Evolutionary conservation across 2,888 invertebrate species (phyloP).

Genomic region (Dicranocentrus wangi): DNA sequence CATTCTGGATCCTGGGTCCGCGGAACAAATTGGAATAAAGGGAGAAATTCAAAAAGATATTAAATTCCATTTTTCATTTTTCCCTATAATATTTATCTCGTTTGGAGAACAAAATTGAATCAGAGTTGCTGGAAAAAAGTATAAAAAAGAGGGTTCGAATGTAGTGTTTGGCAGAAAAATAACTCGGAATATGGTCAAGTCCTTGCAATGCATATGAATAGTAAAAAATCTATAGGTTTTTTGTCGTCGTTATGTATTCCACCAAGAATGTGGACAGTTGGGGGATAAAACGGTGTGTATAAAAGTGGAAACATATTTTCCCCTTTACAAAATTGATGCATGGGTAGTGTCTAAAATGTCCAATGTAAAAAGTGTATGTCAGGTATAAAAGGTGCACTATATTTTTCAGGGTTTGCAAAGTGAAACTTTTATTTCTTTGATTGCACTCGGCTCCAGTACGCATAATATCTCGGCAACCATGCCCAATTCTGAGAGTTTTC

Average conservation of each 20-base stretch:
- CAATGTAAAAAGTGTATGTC: too few species aligned
- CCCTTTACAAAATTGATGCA: too few species aligned
- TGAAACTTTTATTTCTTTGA: slow-evolving; percentile 4
- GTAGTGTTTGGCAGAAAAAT: background rate
- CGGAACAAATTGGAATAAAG: too few species aligned
- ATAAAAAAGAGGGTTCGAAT: background rate
- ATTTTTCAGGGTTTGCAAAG: too few species aligned
- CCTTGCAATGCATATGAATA: too few species aligned
- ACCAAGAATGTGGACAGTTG: slow-evolving; percentile 7
- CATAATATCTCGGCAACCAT: too few species aligned
- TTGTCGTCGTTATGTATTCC: slow-evolving; percentile 10
- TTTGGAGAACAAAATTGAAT: slow-evolving; percentile 7
- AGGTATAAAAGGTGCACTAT: too few species aligned
- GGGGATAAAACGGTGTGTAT: background rate
- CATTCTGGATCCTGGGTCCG: too few species aligned
- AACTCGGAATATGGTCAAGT: background rate
- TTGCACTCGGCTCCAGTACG: background rate
- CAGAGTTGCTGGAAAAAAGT: background rate
- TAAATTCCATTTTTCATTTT: slow-evolving; percentile 16
- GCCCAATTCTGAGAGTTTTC: too few species aligned
- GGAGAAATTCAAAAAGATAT: background rate
- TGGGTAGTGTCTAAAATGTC: too few species aligned
- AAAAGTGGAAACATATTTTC: too few species aligned
- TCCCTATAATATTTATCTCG: background rate
- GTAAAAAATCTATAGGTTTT: too few species aligned